Evolutionary conservation across 2,888 invertebrate species (phyloP), one percentile per base, ranked within the genome.

Genomic region (Xylophagus ater): DNA sequence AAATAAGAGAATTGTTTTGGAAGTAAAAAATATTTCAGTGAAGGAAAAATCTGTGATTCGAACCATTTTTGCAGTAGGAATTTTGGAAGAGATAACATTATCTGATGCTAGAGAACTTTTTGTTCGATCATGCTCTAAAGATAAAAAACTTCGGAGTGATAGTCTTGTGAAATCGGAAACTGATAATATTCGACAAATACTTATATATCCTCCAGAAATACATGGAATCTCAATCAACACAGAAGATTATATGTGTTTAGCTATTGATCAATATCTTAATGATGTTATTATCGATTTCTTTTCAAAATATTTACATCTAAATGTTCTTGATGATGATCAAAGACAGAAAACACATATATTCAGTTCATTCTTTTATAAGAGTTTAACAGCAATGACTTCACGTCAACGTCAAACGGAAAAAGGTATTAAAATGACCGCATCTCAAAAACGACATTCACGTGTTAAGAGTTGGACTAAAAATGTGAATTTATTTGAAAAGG

Each of bases 241-340:
- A n/a, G 89, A 90, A 68, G 94, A 96, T 64, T 86, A 87, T 54
- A 76, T 80, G 62, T 92, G 92, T 65, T 71, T 96, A 46, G 88
- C 83, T 9, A 82, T 84, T 56, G 92, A 90, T 66, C 87, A 89
- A 55, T 96, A 94, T 69, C 70, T 97, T 40, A 98, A 97, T 64
- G 97, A 97, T 68, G 89, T 89, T 49, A 94, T 97, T 41, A 92
- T 97, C 51, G 96, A 96, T 62, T 97, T 97, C 67, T 97, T 94
- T 70, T 70, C 97, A 46, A 87, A 87, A 71, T 88, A 88, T 70
- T 67, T 90, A 47, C 77, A 82, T 45, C 63, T 73, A 37, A 81
- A 86, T 54, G 68, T 81, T 32, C 61, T 90, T 42, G 77, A 78
- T 7, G 70, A 73, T 45, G 73, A 69, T 38, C 79, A 85, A 59